Conservation (phyloP, 2,888 invertebrate species). For the Ephialtes manifestator region DNA sequence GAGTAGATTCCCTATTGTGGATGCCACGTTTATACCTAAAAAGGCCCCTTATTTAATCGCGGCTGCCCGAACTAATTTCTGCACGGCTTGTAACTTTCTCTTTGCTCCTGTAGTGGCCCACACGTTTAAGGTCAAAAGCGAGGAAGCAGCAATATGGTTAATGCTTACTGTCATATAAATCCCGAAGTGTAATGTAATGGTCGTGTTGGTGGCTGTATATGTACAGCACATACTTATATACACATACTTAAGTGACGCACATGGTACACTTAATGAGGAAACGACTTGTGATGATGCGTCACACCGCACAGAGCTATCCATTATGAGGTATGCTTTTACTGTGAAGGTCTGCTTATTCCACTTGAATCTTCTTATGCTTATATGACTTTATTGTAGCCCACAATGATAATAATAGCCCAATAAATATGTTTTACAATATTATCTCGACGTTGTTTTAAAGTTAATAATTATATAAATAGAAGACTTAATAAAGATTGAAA, state of each 20-base stretch:
- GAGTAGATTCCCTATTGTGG: no score
- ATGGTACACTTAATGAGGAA: conserved; percentile 67
- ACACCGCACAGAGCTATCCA: conserved; percentile 37
- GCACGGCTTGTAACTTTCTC: not conserved
- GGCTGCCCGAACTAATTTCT: no score
- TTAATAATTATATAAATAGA: not conserved
- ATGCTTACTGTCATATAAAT: conserved; percentile 4
- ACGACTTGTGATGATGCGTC: conserved; percentile 61
- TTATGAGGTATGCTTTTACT: conserved; percentile 1
- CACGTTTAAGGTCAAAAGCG: not conserved
- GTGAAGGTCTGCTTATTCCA: conserved; percentile 34
- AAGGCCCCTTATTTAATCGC: no score
- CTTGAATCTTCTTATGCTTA: not conserved
- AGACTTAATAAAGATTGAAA: not conserved
- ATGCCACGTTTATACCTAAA: no score
- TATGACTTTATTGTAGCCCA: not conserved
- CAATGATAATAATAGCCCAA: no score
- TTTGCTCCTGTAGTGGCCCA: not conserved
- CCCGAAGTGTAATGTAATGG: not conserved
- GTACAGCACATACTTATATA: conserved; percentile 2
- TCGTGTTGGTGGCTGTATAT: not conserved
- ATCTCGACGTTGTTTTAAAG: no score
- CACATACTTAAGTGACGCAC: conserved; percentile 13
- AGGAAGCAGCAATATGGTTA: conserved; percentile 29
- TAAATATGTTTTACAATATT: no score